phyloP scores from a whole-genome alignment of 2,888 invertebrate species.

The Acleris emargana region DNA sequence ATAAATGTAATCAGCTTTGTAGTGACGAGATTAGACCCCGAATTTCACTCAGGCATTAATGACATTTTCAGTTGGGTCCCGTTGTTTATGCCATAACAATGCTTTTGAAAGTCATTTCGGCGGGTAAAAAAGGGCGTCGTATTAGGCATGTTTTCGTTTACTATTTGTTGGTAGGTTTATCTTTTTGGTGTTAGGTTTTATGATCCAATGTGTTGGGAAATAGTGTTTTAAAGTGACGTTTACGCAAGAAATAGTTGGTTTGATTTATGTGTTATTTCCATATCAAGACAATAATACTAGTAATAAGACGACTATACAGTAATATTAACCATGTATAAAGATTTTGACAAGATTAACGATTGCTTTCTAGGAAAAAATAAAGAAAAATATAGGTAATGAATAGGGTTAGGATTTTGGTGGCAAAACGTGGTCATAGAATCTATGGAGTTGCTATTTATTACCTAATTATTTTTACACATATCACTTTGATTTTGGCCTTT shows the following conservation, averaged over 20 bases:
- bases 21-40: constrained; percentile 82
- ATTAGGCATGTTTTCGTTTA: constrained; percentile 39
- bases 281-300: no score
- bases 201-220: not conserved
- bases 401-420: no score
- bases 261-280: no score
- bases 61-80: constrained; percentile 78
- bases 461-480: no score
- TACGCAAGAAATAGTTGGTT: no score
- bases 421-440: no score
- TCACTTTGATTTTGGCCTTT: no score
- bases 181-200: not conserved
- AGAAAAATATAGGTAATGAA: not conserved
- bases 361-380: not conserved
- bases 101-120: constrained; percentile 81
- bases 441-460: no score
- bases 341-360: no score
- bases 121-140: constrained; percentile 61
- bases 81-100: constrained; percentile 77
- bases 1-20: constrained; percentile 84
- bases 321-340: no score
- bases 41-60: constrained; percentile 83
- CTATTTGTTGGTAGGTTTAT: constrained; percentile 4
- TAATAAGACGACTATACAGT: no score
- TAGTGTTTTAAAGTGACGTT: no score